A percentile compares a stretch with the other conserved stretches of the same genome.
Evolutionary conservation across 2,888 invertebrate species (phyloP).

Genomic region (Drosophila kanekoi): DNA sequence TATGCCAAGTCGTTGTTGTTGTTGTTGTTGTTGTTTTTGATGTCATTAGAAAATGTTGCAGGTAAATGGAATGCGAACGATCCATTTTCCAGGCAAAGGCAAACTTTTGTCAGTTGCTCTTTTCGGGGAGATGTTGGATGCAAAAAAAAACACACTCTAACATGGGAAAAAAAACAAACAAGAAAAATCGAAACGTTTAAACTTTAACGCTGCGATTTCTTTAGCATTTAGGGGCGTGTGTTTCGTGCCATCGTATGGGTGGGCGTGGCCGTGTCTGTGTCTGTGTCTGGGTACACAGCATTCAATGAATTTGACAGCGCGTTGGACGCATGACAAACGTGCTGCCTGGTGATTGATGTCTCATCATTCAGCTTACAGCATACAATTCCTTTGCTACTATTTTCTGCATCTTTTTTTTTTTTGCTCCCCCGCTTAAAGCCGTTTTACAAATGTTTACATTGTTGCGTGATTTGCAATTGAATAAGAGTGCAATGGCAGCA

Average conservation of each 20-base stretch:
- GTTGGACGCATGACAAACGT: conserved; percentile 73
- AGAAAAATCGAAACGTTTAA: conserved; percentile 65
- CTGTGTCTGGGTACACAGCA: conserved; percentile 29
- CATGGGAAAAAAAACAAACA: conserved; percentile 8
- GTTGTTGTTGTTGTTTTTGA: conserved; percentile 55
- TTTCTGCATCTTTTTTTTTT: neutral
- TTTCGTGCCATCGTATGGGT: conserved; percentile 5
- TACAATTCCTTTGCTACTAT: conserved; percentile 28
- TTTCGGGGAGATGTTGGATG: conserved; percentile 19
- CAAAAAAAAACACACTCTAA: conserved; percentile 8
- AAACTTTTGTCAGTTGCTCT: conserved; percentile 56
- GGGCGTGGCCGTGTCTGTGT: conserved; percentile 41
- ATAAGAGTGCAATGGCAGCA: conserved; percentile 53
- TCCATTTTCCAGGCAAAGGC: conserved; percentile 58
- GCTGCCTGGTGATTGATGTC: conserved; percentile 71
- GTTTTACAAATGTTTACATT: conserved; percentile 80
- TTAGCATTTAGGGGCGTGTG: conserved; percentile 41
- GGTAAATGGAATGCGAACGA: conserved; percentile 73
- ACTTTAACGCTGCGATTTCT: conserved; percentile 66
- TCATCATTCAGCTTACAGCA: conserved; percentile 73
- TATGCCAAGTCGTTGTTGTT: conserved; percentile 40
- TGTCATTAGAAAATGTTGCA: conserved; percentile 79
- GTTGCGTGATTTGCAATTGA: conserved; percentile 80
- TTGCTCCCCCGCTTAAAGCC: conserved; percentile 56
- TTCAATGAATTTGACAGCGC: conserved; percentile 73